These are phyloP conservation scores for Erpornis zantholeuca DNA, from an alignment of 2,113 vertebrate genomes.

Conservation along the genomic window DNA sequence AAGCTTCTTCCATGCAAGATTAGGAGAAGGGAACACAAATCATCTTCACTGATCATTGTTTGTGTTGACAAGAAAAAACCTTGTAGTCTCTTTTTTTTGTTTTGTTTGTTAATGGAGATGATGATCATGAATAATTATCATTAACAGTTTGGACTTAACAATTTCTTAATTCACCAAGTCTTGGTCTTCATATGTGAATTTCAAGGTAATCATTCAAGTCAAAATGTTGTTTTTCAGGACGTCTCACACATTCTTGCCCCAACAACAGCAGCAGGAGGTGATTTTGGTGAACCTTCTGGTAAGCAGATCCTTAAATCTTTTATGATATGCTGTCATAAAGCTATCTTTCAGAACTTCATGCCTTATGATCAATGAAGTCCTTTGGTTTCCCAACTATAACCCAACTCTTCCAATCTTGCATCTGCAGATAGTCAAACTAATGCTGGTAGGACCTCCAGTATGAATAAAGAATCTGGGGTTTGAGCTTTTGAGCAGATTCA, in stretches of 20 bases:
- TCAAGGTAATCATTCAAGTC: neutral
- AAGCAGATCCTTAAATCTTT: slow-evolving; percentile 39
- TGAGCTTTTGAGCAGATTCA: neutral
- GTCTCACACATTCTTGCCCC: slow-evolving; percentile 72
- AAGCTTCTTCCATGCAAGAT: neutral
- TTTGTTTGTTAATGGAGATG: neutral
- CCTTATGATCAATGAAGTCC: neutral
- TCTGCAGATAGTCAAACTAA: neutral
- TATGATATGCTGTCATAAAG: neutral
- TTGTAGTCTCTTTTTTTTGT: neutral
- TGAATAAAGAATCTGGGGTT: neutral
- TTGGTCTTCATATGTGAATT: neutral
- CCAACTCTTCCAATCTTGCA: neutral
- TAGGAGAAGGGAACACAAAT: neutral
- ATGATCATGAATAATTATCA: neutral
- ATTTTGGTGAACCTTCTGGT: slow-evolving; percentile 76
- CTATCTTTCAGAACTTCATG: neutral
- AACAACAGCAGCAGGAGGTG: slow-evolving; percentile 68
- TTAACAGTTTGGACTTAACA: neutral
- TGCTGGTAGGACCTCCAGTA: neutral
- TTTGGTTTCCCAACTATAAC: neutral
- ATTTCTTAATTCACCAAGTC: neutral
- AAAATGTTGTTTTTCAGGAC: slow-evolving; percentile 65
- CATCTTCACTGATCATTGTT: neutral
- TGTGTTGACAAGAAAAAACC: neutral